Conservation (phyloP, 2,113 vertebrate genomes). For the Paramisgurnus dabryanus region DNA sequence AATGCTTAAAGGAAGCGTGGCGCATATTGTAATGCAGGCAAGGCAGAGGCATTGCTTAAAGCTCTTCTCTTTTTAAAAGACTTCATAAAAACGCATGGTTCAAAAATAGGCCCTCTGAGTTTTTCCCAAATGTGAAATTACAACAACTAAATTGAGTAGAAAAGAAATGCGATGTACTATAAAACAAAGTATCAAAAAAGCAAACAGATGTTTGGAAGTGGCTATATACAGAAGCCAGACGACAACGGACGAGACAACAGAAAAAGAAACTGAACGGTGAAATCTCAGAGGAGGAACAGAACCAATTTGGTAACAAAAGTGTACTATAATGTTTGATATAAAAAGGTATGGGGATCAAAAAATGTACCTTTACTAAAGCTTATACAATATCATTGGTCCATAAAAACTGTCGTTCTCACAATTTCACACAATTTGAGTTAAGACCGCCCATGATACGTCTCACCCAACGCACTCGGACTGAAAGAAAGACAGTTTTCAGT, state of each 20-base stretch:
- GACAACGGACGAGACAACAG: conserved; percentile 53
- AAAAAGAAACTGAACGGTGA: conserved; percentile 60
- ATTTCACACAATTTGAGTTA: conserved; percentile 80
- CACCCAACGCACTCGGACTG: conserved; percentile 74
- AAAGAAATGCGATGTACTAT: conserved; percentile 66
- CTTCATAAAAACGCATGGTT: conserved; percentile 86
- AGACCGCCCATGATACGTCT: conserved; percentile 78
- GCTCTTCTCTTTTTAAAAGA: conserved; percentile 93
- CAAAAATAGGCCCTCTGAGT: conserved; percentile 92
- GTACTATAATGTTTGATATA: conserved; percentile 93
- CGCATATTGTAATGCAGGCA: conserved; percentile 93
- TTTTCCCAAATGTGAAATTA: conserved; percentile 75
- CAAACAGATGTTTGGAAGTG: conserved; percentile 78
- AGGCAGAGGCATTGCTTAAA: conserved; percentile 99
- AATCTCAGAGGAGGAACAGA: conserved; percentile 88
- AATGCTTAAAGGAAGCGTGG: conserved; percentile 62
- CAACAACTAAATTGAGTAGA: conserved; percentile 65
- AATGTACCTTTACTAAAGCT: conserved; percentile 99
- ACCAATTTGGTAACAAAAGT: conserved; percentile 99
- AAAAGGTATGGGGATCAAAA: conserved; percentile 89
- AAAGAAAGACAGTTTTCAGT: conserved; percentile 65
- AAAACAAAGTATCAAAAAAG: conserved; percentile 68
- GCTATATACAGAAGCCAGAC: conserved; percentile 80
- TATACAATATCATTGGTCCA: conserved; percentile 99
- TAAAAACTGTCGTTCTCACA: conserved; percentile 88